Evolutionary conservation across 2,797 vertebrate species (phyloP).

Genomic region (Microtus obscurus): DNA sequence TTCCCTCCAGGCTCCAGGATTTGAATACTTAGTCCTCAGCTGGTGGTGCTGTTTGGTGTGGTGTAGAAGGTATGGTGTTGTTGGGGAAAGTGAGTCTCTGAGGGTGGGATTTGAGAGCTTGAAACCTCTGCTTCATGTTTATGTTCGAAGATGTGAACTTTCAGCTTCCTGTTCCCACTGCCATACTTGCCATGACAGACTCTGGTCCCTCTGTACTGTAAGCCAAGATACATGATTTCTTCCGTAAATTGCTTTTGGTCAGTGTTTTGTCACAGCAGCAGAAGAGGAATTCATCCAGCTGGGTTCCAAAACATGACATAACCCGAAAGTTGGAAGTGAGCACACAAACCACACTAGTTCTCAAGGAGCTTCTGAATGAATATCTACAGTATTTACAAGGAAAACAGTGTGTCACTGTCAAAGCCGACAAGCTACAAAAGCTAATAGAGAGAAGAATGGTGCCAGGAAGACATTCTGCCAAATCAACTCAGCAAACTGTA

Average conservation of each 20-base stretch:
- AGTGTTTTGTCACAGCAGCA: background rate
- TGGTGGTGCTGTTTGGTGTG: no score
- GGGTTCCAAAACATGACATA: background rate
- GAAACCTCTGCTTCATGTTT: background rate
- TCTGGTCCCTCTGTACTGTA: background rate
- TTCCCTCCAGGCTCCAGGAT: background rate
- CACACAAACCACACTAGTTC: background rate
- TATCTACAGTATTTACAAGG: background rate
- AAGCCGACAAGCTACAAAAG: background rate
- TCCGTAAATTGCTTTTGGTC: background rate
- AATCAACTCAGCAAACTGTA: slow-evolving; percentile 53
- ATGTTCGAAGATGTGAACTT: background rate
- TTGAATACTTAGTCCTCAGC: no score
- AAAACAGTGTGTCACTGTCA: background rate
- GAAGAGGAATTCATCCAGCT: background rate
- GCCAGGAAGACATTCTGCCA: slow-evolving; percentile 67
- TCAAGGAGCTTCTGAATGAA: background rate
- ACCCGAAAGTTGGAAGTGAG: background rate
- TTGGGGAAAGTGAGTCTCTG: background rate
- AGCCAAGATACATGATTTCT: background rate
- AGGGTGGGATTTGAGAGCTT: background rate
- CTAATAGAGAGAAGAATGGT: background rate
- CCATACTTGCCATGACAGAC: background rate
- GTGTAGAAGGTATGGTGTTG: background rate
- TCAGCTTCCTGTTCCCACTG: background rate